phyloP scores from a whole-genome alignment of 2,888 invertebrate species.

The Thelaira solivaga region DNA sequence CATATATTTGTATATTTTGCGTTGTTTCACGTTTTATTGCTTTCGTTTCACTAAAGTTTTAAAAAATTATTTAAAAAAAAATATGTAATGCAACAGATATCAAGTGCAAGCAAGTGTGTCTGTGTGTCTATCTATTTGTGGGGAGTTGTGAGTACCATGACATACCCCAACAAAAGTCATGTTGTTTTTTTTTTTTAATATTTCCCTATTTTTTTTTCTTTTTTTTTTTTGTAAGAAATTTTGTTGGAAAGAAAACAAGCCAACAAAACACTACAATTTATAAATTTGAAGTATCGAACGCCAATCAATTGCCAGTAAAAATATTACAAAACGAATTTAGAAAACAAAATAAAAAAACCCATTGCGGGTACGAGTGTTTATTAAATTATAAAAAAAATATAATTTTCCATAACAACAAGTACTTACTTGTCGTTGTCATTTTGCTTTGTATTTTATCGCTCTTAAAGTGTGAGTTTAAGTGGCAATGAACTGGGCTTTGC shows the following conservation, averaged over 20 bases:
- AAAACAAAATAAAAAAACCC: slow-evolving; percentile 39
- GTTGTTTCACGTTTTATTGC: not conserved
- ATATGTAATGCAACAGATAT: not conserved
- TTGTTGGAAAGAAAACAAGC: too few relatives aligned
- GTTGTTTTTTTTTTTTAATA: slow-evolving; percentile 31
- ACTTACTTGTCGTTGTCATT: slow-evolving; percentile 8
- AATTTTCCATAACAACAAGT: slow-evolving; percentile 23
- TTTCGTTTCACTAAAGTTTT: not conserved
- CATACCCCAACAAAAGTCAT: slow-evolving; percentile 50
- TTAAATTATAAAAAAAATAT: slow-evolving; percentile 13
- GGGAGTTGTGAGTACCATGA: too few relatives aligned
- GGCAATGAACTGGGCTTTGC: slow-evolving; percentile 50
- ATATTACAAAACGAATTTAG: slow-evolving; percentile 15
- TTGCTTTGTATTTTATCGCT: not conserved
- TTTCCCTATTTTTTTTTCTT: slow-evolving; percentile 1
- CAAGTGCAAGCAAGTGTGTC: not conserved
- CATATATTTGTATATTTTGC: too few relatives aligned
- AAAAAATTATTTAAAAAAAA: not conserved
- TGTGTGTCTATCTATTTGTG: too few relatives aligned
- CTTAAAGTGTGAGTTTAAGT: slow-evolving; percentile 57
- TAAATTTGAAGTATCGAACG: slow-evolving; percentile 59
- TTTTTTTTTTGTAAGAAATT: not conserved
- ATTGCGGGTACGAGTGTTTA: slow-evolving; percentile 29
- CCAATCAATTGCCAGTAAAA: slow-evolving; percentile 63
- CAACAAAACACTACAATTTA: too few relatives aligned